Base-by-base conservation (phyloP, 2,113 vertebrate genomes). In the Ceyx margarethae region DNA sequence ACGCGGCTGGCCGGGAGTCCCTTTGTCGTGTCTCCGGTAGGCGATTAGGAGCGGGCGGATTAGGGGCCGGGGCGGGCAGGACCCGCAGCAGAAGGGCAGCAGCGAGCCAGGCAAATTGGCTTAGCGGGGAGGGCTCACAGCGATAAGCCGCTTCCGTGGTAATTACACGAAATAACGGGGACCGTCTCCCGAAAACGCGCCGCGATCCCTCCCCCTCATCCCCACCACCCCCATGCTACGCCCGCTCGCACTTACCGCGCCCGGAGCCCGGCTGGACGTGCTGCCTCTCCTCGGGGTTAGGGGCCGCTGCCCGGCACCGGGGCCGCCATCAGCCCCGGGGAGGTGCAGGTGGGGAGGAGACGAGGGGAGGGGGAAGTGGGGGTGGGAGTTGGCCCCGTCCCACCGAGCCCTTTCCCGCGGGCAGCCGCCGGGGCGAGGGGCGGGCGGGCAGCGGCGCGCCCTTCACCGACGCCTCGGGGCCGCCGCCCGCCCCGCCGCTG, bases 131-230 rank as follows among this genome's bases (percentile, higher is more conserved):
- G 73, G 93, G 97, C 97, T 97, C 97, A 83, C 95, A 66, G 96
- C 92, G 75, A 78, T 91, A 96, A 97, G 92, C 95, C 68, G 97
- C 97, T 98, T 98, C 97, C 89, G 93, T 91, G 96, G 96, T 97
- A 98, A 98, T 98, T 97, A 98, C 97, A 97, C 94, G 40, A 40
- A 87, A 91, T 87, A 94, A 97, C 96, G 97, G 88, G 91, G 94
- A 94, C 91, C 87, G 86, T 89, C 95, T 53, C 79, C 78, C 66
- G 18, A 87, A 92, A 86, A 73, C n/a, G 48, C 53, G 69, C 31
- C 85, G 10, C 13, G 46, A 62, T 42, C 16, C 65, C 86, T 74
- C 77, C 8, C 35, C n/a, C 14, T 29, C 25, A 20, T 31, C 64
- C 3, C 13, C 50, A 26, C 50, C 50, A 26, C 48, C 48, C 9